These are phyloP conservation scores for Oryzias celebensis DNA, from an alignment of 2,113 vertebrate species.

Conservation along the genomic window DNA sequence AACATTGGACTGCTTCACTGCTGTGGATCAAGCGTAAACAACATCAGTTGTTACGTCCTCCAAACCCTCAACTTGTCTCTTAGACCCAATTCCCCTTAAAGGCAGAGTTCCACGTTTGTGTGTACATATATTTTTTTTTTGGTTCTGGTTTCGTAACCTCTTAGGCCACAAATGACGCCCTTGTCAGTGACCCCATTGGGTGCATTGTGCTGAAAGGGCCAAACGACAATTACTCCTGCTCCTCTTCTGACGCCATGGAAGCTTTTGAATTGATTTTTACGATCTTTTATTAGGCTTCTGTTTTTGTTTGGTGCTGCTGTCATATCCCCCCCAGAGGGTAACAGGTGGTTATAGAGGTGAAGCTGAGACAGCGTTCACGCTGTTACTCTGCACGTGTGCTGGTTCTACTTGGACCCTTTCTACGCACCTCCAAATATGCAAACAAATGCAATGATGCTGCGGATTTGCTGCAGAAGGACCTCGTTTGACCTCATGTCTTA, in stretches of 20 bases:
- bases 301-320: too few relatives aligned
- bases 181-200: too few relatives aligned
- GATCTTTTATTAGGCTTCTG: too few relatives aligned
- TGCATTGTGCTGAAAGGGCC: too few relatives aligned
- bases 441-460: constrained; percentile 43
- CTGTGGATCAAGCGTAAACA: too few relatives aligned
- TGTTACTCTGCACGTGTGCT: constrained; percentile 54
- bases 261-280: too few relatives aligned
- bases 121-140: constrained; percentile 22
- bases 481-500: constrained; percentile 38
- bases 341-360: constrained; percentile 66
- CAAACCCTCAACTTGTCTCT: too few relatives aligned
- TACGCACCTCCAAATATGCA: constrained; percentile 42
- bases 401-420: constrained; percentile 8
- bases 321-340: not conserved
- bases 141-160: constrained; percentile 22
- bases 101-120: constrained; percentile 20
- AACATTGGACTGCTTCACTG: too few relatives aligned
- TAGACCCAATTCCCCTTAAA: constrained; percentile 4
- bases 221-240: too few relatives aligned
- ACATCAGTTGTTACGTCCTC: too few relatives aligned
- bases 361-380: constrained; percentile 33
- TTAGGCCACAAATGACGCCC: not conserved
- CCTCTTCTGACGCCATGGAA: too few relatives aligned
- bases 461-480: constrained; percentile 30